Evolutionary conservation across 1,140 invertebrate genomes (phyloP).

Genomic region (Nomia melanderi): DNA sequence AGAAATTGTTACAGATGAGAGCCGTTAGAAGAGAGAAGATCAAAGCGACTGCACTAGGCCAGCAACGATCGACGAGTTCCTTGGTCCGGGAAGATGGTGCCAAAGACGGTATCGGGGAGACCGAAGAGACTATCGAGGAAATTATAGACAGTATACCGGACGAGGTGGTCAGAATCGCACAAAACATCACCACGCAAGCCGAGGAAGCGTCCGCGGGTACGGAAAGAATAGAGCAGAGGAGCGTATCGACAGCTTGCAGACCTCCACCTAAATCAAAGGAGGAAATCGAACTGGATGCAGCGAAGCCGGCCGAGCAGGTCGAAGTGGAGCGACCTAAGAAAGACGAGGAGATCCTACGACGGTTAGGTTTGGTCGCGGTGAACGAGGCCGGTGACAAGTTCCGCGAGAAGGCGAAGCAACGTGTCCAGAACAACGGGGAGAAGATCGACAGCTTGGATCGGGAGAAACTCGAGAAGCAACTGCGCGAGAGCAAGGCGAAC

Average conservation of each 20-base stretch:
- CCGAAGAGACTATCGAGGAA: conserved; percentile 66
- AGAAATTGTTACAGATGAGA: conserved; percentile 70
- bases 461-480: conserved; percentile 74
- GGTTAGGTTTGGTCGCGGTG: conserved; percentile 71
- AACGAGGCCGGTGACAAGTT: conserved; percentile 61
- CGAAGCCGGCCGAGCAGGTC: neutral
- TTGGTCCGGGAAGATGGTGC: conserved; percentile 36
- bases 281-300: neutral
- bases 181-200: conserved; percentile 45
- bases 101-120: conserved; percentile 32
- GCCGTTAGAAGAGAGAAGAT: conserved; percentile 70
- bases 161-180: conserved; percentile 68
- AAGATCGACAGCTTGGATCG: conserved; percentile 60
- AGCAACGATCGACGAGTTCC: conserved; percentile 50
- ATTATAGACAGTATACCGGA: conserved; percentile 75
- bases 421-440: conserved; percentile 22
- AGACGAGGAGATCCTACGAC: conserved; percentile 73
- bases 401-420: conserved; percentile 50
- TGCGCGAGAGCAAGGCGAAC: conserved; percentile 75
- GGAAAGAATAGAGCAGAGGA: neutral
- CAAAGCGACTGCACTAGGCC: conserved; percentile 49
- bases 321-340: conserved; percentile 57
- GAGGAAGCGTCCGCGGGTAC: neutral
- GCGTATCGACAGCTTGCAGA: neutral
- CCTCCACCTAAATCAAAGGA: neutral